Conservation (phyloP, 92 coral and sea anemone genomes). For the Plumapathes pennacea region DNA sequence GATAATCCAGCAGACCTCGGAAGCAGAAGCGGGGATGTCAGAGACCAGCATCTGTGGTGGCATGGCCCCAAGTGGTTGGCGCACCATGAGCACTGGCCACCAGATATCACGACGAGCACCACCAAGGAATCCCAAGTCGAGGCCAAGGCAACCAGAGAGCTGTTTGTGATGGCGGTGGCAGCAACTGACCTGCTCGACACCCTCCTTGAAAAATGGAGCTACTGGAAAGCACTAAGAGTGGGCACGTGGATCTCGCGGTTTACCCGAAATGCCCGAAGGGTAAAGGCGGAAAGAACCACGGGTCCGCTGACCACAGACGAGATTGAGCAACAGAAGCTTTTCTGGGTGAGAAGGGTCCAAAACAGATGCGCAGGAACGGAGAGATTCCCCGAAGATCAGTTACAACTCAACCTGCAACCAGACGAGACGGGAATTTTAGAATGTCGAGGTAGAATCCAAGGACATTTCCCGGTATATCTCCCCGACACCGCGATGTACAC, state of each 20-base stretch:
- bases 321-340: conserved; percentile 6
- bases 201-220: conserved; percentile 8
- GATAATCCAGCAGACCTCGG: conserved; percentile 41
- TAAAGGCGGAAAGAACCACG: neutral
- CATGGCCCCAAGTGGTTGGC: conserved; percentile 34
- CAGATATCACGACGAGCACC: conserved; percentile 4
- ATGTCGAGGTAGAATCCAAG: conserved; percentile 22
- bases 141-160: conserved; percentile 7
- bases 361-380: conserved; percentile 8
- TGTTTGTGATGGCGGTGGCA: conserved; percentile 17
- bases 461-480: conserved; percentile 14
- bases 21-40: conserved; percentile 29
- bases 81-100: conserved; percentile 10
- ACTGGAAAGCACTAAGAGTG: conserved; percentile 21
- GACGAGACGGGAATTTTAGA: conserved; percentile 9
- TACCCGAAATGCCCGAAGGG: conserved; percentile 4
- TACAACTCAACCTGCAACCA: conserved; percentile 8
- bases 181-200: conserved; percentile 11
- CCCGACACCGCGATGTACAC: too few relatives aligned
- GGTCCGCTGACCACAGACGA: conserved; percentile 39
- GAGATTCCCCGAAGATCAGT: conserved; percentile 12
- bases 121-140: conserved; percentile 21
- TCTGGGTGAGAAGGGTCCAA: conserved; percentile 18
- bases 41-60: conserved; percentile 19
- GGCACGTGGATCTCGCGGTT: conserved; percentile 27